Evolutionary conservation across 2,797 vertebrate species (phyloP), one percentile per base, ranked within the genome.

Genomic region (Taenioides sp.): DNA sequence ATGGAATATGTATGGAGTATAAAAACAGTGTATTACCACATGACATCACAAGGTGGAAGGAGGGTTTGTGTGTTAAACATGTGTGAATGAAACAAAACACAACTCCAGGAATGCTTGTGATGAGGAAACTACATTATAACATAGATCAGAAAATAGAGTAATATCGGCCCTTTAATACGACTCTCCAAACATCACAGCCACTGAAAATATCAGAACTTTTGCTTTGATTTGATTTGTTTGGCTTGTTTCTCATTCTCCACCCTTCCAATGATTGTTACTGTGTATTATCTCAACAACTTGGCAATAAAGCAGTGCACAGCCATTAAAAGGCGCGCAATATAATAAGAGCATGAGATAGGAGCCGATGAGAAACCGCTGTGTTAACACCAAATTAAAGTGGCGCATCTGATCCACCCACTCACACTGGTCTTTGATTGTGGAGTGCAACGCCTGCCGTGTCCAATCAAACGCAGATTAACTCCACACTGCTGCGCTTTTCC

Each of bases 391-490:
- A 67, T 67, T 67, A 67, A 67, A 67, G 66, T n/a, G 11, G 50
- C 22, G 52, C 66, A 37, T 37, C 66, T 76, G 76, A 69, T 77
- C 72, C 67, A 2, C 11, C 57, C 43, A 58, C 62, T 18, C 64
- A 65, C 52, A 10, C 28, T 37, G 50, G 25, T 52, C 65, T 67
- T 67, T 67, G 65, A 67, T 67, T 67, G 50, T 20, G 50, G 71
- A 23, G 66, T 67, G 61, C 76, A 55, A 47, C 58, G 74, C 61
- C 18, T 66, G 43, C 22, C 70, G 67, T 43, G 65, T 57, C 60
- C 54, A 71, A 77, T 79, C 49, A 70, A 66, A 77, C 27, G 60
- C 50, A 73, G 80, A 73, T 77, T 11, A 75, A 75, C 55, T 66
- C 47, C 10, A 65, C 65, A 31, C 65, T 52, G 65, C 47, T 52